Conservation (phyloP, 2,113 vertebrate genomes). For the Entomyzon cyanotis region DNA sequence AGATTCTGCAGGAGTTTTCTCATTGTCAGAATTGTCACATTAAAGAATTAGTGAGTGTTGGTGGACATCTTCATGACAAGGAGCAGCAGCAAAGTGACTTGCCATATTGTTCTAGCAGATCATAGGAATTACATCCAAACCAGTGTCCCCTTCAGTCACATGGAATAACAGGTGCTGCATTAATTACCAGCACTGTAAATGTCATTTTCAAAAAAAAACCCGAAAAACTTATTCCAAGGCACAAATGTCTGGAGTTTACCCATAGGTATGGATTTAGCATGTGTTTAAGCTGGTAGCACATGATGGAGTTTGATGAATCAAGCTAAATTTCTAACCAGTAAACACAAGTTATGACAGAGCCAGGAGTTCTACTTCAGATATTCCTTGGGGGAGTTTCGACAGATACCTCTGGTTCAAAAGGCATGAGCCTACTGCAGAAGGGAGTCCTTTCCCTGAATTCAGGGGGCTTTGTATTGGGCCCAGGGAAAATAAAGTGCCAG, state of each 20-base stretch:
- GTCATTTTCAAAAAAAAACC: background rate
- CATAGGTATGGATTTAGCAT: background rate
- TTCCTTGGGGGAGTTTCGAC: background rate
- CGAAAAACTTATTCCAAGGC: background rate
- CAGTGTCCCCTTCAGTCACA: background rate
- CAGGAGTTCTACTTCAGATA: background rate
- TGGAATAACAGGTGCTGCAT: background rate
- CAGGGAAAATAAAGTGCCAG: background rate
- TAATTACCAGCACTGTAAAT: background rate
- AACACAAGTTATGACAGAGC: background rate
- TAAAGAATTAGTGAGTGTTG: rapidly evolving
- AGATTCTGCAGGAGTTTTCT: background rate
- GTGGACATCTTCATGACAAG: background rate
- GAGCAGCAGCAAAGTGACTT: background rate
- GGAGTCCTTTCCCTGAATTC: background rate
- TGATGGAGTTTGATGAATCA: background rate
- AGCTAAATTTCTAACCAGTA: background rate
- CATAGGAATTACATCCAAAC: background rate
- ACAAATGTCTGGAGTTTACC: background rate
- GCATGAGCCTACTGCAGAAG: background rate
- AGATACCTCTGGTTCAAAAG: background rate
- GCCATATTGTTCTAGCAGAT: background rate
- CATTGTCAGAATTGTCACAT: background rate
- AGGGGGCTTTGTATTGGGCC: background rate
- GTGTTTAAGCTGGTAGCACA: background rate